Percentiles rank a stretch among this genome's conserved stretches.
These are phyloP conservation scores for Ptiloglossa arizonensis DNA, from an alignment of 1,140 invertebrate species.

Conservation along the genomic window DNA sequence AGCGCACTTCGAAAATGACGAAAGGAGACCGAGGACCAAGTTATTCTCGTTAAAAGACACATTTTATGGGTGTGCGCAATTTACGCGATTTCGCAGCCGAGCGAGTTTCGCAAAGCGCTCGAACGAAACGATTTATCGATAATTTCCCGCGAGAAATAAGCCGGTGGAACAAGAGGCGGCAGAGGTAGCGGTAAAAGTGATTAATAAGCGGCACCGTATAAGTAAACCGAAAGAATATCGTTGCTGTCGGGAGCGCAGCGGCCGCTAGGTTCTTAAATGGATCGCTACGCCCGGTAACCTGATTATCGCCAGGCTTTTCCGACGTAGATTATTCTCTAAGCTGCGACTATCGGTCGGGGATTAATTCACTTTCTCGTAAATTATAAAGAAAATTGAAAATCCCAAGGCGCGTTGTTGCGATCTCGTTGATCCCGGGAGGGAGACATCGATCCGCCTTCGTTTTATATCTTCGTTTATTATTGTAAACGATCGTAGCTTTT, in stretches of 20 bases:
- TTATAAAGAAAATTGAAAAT: conserved; percentile 3
- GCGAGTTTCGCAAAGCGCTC: too few relatives aligned
- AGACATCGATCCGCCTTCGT: background rate
- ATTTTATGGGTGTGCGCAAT: too few relatives aligned
- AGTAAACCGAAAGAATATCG: background rate
- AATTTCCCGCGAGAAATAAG: conserved; percentile 9
- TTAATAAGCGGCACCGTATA: conserved; percentile 1
- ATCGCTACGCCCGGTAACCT: conserved; percentile 10
- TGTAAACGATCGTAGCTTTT: too few relatives aligned
- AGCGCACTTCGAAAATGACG: too few relatives aligned
- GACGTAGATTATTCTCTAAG: background rate
- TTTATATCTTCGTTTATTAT: too few relatives aligned
- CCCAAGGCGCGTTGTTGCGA: too few relatives aligned
- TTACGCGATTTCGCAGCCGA: too few relatives aligned
- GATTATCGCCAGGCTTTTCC: conserved; percentile 4
- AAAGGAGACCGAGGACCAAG: too few relatives aligned
- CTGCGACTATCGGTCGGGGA: background rate
- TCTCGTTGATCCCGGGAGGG: too few relatives aligned
- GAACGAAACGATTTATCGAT: conserved; percentile 2
- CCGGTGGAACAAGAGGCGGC: background rate
- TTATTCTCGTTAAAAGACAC: too few relatives aligned
- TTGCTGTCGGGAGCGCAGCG: conserved; percentile 7
- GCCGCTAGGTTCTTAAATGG: conserved; percentile 23
- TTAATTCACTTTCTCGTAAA: conserved; percentile 1
- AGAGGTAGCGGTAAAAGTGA: background rate